These are phyloP conservation scores for Podargus strigoides DNA, from an alignment of 2,797 vertebrate species.

Conservation along the genomic window DNA sequence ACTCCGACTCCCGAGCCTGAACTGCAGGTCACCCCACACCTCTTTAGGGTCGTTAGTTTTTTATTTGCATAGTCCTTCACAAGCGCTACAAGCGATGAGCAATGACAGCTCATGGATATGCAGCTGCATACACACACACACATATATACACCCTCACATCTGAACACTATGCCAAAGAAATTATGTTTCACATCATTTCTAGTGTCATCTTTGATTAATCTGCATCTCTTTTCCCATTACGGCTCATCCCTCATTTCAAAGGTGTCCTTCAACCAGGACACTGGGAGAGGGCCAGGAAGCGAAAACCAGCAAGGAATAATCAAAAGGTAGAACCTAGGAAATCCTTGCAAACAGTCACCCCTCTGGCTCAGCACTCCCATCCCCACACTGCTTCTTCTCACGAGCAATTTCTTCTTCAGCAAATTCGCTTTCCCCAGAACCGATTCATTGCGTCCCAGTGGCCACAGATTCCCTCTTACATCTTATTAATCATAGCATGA, in stretches of 20 bases:
- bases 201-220: conserved; percentile 68
- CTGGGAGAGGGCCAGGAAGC: neutral
- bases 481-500: neutral
- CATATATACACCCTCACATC: fast-evolving
- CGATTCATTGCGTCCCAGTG: neutral
- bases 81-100: neutral
- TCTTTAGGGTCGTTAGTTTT: neutral
- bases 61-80: neutral
- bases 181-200: conserved; percentile 30
- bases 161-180: neutral
- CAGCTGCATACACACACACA: neutral
- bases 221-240: conserved; percentile 36
- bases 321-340: neutral
- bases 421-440: neutral
- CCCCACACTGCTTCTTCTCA: fast-evolving
- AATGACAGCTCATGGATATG: neutral
- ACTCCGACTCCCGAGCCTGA: neutral
- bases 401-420: neutral
- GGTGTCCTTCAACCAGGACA: conserved; percentile 54
- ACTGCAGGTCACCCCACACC: neutral
- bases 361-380: neutral
- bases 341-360: neutral
- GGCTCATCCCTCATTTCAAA: conserved; percentile 47
- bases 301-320: neutral
- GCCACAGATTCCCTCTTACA: neutral